Percentiles rank a stretch among this genome's conserved stretches.
phyloP scores from a whole-genome alignment of 2,888 invertebrate genomes.

The Rhagophthalmus giganteus region DNA sequence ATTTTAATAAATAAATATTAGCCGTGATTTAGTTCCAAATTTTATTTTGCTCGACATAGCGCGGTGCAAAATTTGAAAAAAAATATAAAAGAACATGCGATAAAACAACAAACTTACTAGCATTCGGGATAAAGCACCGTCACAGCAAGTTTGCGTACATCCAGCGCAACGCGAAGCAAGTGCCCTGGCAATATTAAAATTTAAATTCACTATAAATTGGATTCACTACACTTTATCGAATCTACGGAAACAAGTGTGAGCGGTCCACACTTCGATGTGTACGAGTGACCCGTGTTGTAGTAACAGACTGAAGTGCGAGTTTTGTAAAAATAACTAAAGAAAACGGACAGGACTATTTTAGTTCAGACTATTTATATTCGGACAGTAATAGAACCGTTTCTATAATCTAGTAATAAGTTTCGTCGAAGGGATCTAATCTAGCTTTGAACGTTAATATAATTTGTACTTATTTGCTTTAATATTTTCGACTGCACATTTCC shows the following conservation, averaged over 20 bases:
- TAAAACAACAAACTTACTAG: not conserved
- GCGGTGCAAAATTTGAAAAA: not conserved
- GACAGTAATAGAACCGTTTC: conserved; percentile 16
- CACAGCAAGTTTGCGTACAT: too few relatives aligned
- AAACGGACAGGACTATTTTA: conserved; percentile 27
- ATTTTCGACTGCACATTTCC: not conserved
- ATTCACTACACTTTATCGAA: too few relatives aligned
- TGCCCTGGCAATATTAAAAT: too few relatives aligned
- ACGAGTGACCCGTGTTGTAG: conserved; percentile 1
- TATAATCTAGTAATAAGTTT: conserved; percentile 6
- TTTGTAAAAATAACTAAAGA: conserved; percentile 26
- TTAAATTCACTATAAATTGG: too few relatives aligned
- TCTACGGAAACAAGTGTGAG: not conserved
- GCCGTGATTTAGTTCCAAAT: too few relatives aligned
- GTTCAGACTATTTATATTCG: conserved; percentile 23
- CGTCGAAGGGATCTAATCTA: too few relatives aligned
- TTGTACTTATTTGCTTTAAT: not conserved
- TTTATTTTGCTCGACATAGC: too few relatives aligned
- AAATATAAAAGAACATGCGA: not conserved
- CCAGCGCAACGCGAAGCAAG: too few relatives aligned
- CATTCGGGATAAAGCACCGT: not conserved
- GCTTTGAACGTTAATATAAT: conserved; percentile 4
- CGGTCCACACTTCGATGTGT: not conserved
- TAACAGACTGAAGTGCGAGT: conserved; percentile 7
- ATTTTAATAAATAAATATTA: too few relatives aligned